Percentiles rank a stretch among this genome's conserved stretches.
phyloP scores from a whole-genome alignment of 2,113 vertebrate species.

The Xyliphius kryptos region DNA sequence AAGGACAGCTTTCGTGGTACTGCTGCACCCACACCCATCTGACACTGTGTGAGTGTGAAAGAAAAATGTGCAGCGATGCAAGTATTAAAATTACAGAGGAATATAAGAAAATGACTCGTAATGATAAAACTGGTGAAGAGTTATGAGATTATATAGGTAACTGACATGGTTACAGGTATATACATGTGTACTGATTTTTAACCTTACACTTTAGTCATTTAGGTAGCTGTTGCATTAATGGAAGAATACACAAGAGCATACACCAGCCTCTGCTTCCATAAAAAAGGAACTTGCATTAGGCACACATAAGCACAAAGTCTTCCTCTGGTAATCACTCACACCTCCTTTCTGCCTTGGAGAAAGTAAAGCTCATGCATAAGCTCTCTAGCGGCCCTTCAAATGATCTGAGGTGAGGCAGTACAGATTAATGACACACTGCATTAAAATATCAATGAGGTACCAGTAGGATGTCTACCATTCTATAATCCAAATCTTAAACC shows the following conservation, averaged over 20 bases:
- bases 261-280: slow-evolving; percentile 33
- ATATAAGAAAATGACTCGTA: slow-evolving; percentile 6
- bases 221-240: slow-evolving; percentile 35
- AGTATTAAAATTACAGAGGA: not conserved
- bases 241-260: slow-evolving; percentile 37
- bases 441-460: not conserved
- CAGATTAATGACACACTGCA: slow-evolving; percentile 1
- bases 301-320: slow-evolving; percentile 15
- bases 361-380: not conserved
- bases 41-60: slow-evolving; percentile 15
- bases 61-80: not conserved
- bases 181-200: slow-evolving; percentile 12
- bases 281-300: slow-evolving; percentile 36
- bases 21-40: slow-evolving; percentile 17
- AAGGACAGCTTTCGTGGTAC: slow-evolving; percentile 15
- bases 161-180: slow-evolving; percentile 22
- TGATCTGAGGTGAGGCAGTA: not conserved
- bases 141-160: not conserved
- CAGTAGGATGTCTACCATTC: not conserved
- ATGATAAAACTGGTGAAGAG: not conserved
- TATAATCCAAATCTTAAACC: too few relatives aligned
- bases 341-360: not conserved
- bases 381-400: not conserved
- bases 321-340: slow-evolving; percentile 12
- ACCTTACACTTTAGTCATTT: slow-evolving; percentile 36